Evolutionary conservation across 2,888 invertebrate genomes (phyloP).

Genomic region (Heliconius ismenius): DNA sequence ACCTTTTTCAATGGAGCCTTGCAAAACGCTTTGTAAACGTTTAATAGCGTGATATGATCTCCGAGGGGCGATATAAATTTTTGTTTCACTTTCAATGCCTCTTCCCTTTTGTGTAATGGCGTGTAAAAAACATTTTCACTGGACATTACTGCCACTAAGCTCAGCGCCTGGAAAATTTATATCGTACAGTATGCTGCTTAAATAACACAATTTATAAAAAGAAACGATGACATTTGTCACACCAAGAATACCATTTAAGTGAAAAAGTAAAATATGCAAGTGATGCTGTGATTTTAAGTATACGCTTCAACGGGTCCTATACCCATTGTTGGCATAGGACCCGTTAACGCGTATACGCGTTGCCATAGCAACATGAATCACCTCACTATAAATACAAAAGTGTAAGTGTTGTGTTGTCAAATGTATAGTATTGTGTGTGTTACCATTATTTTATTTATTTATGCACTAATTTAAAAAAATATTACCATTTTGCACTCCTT

Average conservation of each 20-base stretch:
- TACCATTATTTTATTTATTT: no score
- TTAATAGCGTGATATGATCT: conserved; percentile 95
- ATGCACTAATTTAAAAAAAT: no score
- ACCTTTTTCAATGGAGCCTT: conserved; percentile 87
- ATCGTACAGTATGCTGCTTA: conserved; percentile 43
- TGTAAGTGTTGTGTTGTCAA: no score
- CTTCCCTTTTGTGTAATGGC: conserved; percentile 88
- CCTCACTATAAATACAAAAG: no score
- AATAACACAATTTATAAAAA: conserved; percentile 8
- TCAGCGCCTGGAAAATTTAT: conserved; percentile 83
- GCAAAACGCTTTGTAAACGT: conserved; percentile 91
- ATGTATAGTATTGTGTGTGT: no score
- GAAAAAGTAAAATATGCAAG: no score
- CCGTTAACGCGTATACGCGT: no score
- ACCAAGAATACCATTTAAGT: background rate
- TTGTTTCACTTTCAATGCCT: conserved; percentile 86
- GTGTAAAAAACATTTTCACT: conserved; percentile 92
- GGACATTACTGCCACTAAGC: conserved; percentile 92
- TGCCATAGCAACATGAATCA: no score
- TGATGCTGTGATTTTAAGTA: no score
- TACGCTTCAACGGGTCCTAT: no score
- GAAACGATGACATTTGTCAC: background rate
- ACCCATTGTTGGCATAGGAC: no score
- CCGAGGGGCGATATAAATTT: conserved; percentile 94
- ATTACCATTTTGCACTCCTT: no score